A percentile compares a stretch with the other conserved stretches of the same genome.
Evolutionary conservation across 2,797 vertebrate genomes (phyloP).

Genomic region (Percopsis omiscomaycus): DNA sequence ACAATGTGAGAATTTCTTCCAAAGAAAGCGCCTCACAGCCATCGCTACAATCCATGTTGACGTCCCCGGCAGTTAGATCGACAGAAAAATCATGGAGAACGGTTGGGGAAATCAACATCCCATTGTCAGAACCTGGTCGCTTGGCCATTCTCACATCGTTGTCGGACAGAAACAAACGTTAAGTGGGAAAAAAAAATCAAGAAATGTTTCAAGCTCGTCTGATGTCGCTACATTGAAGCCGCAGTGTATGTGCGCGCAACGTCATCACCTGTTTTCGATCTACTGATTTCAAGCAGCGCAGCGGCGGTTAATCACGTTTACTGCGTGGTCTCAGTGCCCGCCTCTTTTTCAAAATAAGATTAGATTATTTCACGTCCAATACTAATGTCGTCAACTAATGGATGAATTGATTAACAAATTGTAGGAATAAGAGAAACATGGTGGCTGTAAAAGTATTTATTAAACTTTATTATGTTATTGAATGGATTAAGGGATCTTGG

Average conservation of each 20-base stretch:
- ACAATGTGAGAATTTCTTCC: slow-evolving; percentile 88
- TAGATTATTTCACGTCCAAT: neutral
- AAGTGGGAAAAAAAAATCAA: too few relatives aligned
- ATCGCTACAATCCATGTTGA: slow-evolving; percentile 66
- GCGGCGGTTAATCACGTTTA: slow-evolving; percentile 26
- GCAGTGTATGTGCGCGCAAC: neutral
- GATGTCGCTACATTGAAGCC: neutral
- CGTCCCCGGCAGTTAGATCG: slow-evolving; percentile 58
- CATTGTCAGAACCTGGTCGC: slow-evolving; percentile 69
- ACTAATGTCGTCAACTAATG: neutral
- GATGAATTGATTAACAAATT: slow-evolving; percentile 3
- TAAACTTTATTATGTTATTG: too few relatives aligned
- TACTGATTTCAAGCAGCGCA: neutral
- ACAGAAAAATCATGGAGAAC: slow-evolving; percentile 49
- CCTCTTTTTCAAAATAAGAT: accelerated
- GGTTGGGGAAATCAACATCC: slow-evolving; percentile 65
- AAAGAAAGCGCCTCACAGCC: slow-evolving; percentile 81
- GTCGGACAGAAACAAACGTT: neutral
- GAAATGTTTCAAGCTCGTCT: neutral
- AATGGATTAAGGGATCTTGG: too few relatives aligned
- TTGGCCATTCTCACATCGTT: slow-evolving; percentile 71
- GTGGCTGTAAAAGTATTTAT: neutral
- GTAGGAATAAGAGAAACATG: slow-evolving; percentile 11
- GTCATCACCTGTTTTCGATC: slow-evolving; percentile 20
- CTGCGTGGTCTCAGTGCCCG: slow-evolving; percentile 64